Evolutionary conservation across 2,797 vertebrate species (phyloP), one percentile per base, ranked within the genome.

Genomic region (Thalassophryne amazonica): DNA sequence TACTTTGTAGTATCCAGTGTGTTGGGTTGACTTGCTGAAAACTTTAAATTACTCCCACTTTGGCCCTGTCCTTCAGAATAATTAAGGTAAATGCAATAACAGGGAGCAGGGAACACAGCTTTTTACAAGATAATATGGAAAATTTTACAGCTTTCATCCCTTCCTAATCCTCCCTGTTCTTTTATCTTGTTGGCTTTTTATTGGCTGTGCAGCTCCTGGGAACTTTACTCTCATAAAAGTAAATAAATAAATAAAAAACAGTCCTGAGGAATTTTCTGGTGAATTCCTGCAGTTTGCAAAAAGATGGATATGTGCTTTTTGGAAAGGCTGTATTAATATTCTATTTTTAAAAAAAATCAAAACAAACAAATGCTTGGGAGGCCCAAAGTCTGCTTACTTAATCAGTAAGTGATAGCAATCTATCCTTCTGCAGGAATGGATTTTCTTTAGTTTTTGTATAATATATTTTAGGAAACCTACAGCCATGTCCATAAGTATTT

Each of bases 191-290:
- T 89, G 84, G 81, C 68, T 83, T 90, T 92, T 92, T 92, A 92
- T 91, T 90, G 89, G 88, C 86, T 81, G 78, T 74, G 76, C 76
- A 81, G 87, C 87, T 90, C 87, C 87, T 92, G 90, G 89, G 89
- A 92, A 90, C 89, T 89, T 90, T 83, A 87, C 72, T 78, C 86
- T 80, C n/a, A n/a, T n/a, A n/a, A n/a, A n/a, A n/a, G n/a, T n/a
- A n/a, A n/a, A n/a, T n/a, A n/a, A n/a, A n/a, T n/a, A n/a, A 89
- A 90, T 92, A 91, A 91, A 91, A 90, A 89, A 89, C 87, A 88
- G 89, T 90, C 80, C 83, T 73, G 68, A 47, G 72, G 86, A 89
- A 91, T 91, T 91, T 91, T 91, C 88, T 89, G 89, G 47, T 74
- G 83, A 83, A 87, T 87, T 74, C 86, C 81, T 87, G 74, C 76